Evolutionary conservation across 2,797 vertebrate genomes (phyloP).

Genomic region (Sebastes vulpes): DNA sequence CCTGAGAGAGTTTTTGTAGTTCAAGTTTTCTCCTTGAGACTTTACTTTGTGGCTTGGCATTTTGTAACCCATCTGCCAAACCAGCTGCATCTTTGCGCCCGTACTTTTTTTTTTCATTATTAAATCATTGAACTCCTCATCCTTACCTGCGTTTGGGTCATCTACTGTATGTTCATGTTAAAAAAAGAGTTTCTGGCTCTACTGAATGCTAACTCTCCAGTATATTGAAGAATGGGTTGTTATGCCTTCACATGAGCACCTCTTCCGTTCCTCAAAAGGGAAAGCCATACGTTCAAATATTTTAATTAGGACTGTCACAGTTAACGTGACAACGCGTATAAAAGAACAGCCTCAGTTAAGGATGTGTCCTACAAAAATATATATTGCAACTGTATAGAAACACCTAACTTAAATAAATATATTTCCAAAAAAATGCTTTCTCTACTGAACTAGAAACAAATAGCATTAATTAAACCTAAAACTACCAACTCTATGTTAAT

Average conservation of each 20-base stretch:
- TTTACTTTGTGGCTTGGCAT: too few relatives aligned
- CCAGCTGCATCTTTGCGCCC: fast-evolving
- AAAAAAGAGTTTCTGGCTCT: not conserved
- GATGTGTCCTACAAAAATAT: not conserved
- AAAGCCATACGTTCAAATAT: not conserved
- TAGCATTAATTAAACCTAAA: not conserved
- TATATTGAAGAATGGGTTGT: not conserved
- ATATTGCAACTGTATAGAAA: not conserved
- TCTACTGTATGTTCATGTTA: too few relatives aligned
- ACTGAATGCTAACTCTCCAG: not conserved
- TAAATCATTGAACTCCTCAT: too few relatives aligned
- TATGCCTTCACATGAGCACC: not conserved
- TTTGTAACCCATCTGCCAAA: too few relatives aligned
- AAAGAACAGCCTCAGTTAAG: not conserved
- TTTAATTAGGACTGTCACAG: too few relatives aligned
- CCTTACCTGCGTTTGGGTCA: too few relatives aligned
- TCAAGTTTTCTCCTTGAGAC: too few relatives aligned
- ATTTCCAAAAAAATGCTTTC: not conserved
- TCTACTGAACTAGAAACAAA: not conserved
- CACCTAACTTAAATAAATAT: not conserved
- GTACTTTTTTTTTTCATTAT: too few relatives aligned
- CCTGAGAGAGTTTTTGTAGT: too few relatives aligned
- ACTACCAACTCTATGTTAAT: not conserved
- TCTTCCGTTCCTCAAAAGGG: not conserved
- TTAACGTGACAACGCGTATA: too few relatives aligned